phyloP scores from a whole-genome alignment of 2,797 vertebrate genomes.

The Loriculus beryllinus region DNA sequence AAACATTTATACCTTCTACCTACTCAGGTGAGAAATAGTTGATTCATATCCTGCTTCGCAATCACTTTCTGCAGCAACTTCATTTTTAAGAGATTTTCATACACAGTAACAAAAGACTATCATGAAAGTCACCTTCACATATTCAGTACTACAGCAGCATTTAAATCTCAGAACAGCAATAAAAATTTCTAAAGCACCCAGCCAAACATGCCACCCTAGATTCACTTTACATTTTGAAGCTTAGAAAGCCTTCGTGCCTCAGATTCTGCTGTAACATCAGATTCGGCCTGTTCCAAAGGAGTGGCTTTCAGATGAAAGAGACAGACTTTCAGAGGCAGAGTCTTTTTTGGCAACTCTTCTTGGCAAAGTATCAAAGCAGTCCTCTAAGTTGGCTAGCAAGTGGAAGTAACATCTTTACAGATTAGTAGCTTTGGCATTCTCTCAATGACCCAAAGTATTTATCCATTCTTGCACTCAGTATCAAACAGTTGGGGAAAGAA shows the following conservation, averaged over 20 bases:
- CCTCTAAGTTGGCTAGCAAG: slow-evolving; percentile 24
- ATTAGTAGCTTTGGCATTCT: slow-evolving; percentile 26
- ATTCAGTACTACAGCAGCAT: neutral
- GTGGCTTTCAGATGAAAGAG: neutral
- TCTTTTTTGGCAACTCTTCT: slow-evolving; percentile 18
- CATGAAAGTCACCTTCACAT: neutral
- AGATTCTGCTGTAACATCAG: neutral
- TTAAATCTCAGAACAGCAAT: neutral
- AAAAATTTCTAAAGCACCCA: neutral
- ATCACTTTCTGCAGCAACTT: neutral
- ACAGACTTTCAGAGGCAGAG: neutral
- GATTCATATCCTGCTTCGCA: neutral
- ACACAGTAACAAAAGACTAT: neutral
- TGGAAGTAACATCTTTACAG: slow-evolving; percentile 33
- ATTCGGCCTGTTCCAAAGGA: neutral
- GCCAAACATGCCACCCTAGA: neutral
- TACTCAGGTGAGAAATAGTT: neutral
- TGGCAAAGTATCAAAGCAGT: slow-evolving; percentile 11
- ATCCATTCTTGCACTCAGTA: neutral
- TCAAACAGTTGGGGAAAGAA: slow-evolving; percentile 9
- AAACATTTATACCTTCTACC: neutral
- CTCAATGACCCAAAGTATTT: slow-evolving; percentile 32
- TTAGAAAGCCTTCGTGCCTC: neutral
- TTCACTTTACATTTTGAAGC: neutral
- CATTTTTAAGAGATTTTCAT: neutral